Evolutionary conservation across 2,797 vertebrate species (phyloP), one percentile per base, ranked within the genome.

Genomic region (Podarcis siculus): DNA sequence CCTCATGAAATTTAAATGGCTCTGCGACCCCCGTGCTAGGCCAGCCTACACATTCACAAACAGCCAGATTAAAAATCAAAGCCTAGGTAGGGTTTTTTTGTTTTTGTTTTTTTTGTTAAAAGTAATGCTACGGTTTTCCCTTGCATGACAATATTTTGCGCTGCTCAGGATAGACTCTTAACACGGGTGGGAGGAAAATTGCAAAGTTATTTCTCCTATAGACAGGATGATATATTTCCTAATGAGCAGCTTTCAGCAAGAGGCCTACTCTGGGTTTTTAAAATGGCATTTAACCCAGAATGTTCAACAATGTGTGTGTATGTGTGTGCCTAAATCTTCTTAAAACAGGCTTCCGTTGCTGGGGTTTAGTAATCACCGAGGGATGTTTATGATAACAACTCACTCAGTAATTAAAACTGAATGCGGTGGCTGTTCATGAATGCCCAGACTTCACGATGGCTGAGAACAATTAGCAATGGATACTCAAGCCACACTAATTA

Each of bases 381-480:
- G 91, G 84, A 91, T 93, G 86, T 96, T 91, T 93, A 95, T 87
- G 69, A 87, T 84, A 86, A 27, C 86, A 83, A 83, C 61, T 79
- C 89, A 87, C 66, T 72, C 85, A 30, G 87, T 94, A 93, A 96
- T 96, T 96, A 96, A 94, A 93, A 92, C 86, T 61, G 79, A 94
- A 94, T 91, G 83, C 82, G 66, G 78, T 45, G 89, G 71, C 87
- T 91, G 91, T 30, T 95, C 91, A 87, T 64, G 89, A 82, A 81
- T 79, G 90, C 80, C 92, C 91, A 79, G 87, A 76, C 81, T 91
- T 90, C 32, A 69, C 58, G 69, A 87, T 82, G 90, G 81, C 76
- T 87, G 72, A 86, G 9, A 92, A 32, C 82, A 93, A 95, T 87
- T 88, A 94, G 85, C 27, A 32, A 58, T 66, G 82, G 81, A 76